Conservation (phyloP, 2,888 invertebrate species). For the Sminthurinus aureus region DNA sequence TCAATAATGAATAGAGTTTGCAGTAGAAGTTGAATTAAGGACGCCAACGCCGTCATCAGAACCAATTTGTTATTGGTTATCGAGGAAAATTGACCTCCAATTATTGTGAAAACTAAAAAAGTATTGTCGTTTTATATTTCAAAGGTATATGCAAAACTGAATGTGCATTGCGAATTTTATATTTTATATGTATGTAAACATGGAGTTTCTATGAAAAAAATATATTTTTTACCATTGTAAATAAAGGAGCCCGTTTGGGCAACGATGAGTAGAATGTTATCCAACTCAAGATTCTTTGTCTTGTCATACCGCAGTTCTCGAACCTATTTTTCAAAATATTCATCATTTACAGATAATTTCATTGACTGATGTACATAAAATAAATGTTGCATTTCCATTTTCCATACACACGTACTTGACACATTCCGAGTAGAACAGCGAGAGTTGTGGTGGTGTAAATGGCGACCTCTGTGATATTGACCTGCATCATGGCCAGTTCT, state of each 20-base stretch:
- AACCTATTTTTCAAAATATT: conserved; percentile 64
- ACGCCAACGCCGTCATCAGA: conserved; percentile 82
- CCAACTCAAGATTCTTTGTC: conserved; percentile 80
- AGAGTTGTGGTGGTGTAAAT: conserved; percentile 86
- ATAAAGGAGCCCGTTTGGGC: conserved; percentile 95
- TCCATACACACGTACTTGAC: conserved; percentile 69
- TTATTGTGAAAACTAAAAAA: conserved; percentile 78
- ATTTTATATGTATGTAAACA: too few species aligned
- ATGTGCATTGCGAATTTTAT: too few species aligned
- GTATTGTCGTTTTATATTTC: too few species aligned
- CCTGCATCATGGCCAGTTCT: conserved; percentile 84
- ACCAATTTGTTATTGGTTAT: conserved; percentile 72
- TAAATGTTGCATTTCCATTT: too few species aligned
- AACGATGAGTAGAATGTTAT: conserved; percentile 89
- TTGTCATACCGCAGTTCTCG: conserved; percentile 85
- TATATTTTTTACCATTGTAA: conserved; percentile 71
- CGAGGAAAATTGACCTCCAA: conserved; percentile 76
- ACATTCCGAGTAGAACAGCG: conserved; percentile 87
- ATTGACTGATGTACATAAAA: too few species aligned
- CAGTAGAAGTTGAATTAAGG: conserved; percentile 85
- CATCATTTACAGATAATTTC: too few species aligned
- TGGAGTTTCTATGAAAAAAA: too few species aligned
- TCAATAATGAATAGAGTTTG: conserved; percentile 92
- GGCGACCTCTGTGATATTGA: conserved; percentile 86
- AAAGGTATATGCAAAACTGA: too few species aligned